These are phyloP conservation scores for Apamea sordens DNA, from an alignment of 2,888 invertebrate genomes.

Conservation along the genomic window DNA sequence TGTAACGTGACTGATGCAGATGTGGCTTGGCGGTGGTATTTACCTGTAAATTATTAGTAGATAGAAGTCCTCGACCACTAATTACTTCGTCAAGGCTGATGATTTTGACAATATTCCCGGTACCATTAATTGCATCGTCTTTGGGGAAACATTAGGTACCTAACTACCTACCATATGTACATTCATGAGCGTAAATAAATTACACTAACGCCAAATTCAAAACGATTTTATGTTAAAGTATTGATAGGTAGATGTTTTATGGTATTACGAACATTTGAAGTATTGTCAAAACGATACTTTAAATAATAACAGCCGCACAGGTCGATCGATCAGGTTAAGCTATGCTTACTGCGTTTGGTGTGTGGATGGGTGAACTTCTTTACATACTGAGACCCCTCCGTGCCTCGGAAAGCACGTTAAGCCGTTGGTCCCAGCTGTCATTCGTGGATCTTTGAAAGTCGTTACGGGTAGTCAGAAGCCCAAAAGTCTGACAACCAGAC, in stretches of 20 bases:
- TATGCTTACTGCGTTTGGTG: no score
- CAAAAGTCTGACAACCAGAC: no score
- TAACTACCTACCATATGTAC: neutral
- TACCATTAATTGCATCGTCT: constrained; percentile 24
- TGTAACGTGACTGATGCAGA: constrained; percentile 5
- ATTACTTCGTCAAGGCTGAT: constrained; percentile 29
- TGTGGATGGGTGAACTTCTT: no score
- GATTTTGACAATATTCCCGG: constrained; percentile 35
- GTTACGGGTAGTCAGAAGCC: no score
- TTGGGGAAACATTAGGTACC: constrained; percentile 12
- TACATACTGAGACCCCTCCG: no score
- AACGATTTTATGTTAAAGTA: neutral
- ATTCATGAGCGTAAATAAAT: neutral
- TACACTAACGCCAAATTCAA: no score
- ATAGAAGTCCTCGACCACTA: constrained; percentile 20
- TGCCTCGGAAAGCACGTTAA: no score
- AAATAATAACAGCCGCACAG: no score
- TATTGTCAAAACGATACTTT: neutral
- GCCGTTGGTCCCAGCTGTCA: no score
- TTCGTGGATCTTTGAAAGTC: no score
- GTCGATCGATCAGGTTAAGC: no score
- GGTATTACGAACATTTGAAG: neutral
- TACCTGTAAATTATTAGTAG: constrained; percentile 26
- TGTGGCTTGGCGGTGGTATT: neutral
- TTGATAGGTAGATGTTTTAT: neutral